Conservation (phyloP, 1,140 invertebrate species). For the Acyrthosiphon pisum region DNA sequence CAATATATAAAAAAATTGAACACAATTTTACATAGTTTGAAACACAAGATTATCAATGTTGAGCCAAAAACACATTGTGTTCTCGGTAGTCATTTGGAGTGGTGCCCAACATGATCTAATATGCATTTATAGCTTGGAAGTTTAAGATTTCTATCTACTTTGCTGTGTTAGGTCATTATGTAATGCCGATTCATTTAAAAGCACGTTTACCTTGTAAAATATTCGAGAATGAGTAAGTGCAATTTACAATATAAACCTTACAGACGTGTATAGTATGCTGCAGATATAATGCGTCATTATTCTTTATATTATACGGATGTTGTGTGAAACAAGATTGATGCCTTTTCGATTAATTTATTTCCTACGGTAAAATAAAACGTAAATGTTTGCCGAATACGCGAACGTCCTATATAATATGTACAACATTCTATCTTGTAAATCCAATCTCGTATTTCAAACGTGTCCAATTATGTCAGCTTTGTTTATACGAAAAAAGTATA, state of each 20-base stretch:
- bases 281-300: neutral
- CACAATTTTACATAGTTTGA: neutral
- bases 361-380: neutral
- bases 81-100: neutral
- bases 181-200: neutral
- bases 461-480: neutral
- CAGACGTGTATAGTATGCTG: neutral
- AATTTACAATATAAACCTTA: neutral
- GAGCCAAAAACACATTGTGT: conserved; percentile 20
- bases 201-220: neutral
- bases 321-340: neutral
- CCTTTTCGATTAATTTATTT: neutral
- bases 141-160: neutral
- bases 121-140: neutral
- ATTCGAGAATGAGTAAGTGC: neutral
- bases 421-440: neutral
- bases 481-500: neutral
- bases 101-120: conserved; percentile 9
- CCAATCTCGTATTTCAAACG: neutral
- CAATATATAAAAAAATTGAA: neutral
- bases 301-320: neutral
- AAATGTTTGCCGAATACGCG: neutral
- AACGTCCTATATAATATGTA: neutral
- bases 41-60: neutral
- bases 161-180: neutral